These are phyloP conservation scores for Coracias cyanogaster DNA, from an alignment of 2,797 vertebrate genomes.

Conservation along the genomic window DNA sequence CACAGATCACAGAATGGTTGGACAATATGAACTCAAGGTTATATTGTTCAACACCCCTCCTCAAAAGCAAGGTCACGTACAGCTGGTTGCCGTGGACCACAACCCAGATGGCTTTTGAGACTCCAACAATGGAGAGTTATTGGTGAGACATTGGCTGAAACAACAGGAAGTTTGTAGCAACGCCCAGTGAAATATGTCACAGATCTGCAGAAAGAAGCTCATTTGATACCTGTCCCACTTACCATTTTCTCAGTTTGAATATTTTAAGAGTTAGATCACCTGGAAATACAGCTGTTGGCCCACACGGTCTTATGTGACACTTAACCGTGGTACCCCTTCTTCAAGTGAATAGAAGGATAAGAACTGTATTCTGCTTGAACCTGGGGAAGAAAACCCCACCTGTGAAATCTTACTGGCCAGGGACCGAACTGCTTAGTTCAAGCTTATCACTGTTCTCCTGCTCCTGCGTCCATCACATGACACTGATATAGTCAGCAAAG, in stretches of 20 bases:
- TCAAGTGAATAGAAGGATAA: not conserved
- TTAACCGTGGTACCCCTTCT: not conserved
- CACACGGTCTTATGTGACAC: fast-evolving
- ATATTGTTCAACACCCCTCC: not conserved
- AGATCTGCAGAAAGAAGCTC: not conserved
- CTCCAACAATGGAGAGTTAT: not conserved
- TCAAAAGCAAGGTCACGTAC: not conserved
- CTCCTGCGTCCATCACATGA: slow-evolving; percentile 79
- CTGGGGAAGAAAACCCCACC: not conserved
- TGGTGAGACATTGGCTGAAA: not conserved
- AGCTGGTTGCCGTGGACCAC: not conserved
- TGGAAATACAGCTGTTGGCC: not conserved
- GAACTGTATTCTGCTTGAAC: not conserved
- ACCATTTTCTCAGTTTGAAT: too few relatives aligned
- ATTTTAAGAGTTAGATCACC: not conserved
- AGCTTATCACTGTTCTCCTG: not conserved
- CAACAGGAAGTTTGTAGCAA: not conserved
- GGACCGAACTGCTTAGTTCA: not conserved
- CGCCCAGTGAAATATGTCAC: not conserved
- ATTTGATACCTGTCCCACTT: not conserved
- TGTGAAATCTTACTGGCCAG: not conserved
- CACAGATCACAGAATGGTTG: not conserved
- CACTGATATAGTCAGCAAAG: slow-evolving; percentile 89
- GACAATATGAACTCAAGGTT: not conserved
- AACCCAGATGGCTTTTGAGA: not conserved